phyloP scores from a whole-genome alignment of 2,797 vertebrate genomes.

The Phalanger gymnotis region DNA sequence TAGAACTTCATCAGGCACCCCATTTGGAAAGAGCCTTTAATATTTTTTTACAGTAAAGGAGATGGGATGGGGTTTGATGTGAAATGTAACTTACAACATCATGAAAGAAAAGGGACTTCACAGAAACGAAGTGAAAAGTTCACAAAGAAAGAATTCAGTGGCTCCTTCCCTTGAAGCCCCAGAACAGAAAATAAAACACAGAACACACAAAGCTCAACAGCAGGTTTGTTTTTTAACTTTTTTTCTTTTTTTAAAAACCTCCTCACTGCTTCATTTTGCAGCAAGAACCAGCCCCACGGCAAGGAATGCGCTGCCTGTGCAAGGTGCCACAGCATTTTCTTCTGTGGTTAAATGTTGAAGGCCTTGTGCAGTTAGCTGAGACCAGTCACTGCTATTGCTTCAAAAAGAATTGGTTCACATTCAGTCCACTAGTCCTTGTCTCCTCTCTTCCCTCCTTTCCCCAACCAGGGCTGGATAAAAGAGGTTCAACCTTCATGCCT shows the following conservation, averaged over 20 bases:
- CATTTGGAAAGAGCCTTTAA: conserved; percentile 79
- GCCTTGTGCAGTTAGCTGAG: conserved; percentile 64
- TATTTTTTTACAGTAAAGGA: conserved; percentile 78
- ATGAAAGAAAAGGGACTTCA: conserved; percentile 81
- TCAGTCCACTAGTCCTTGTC: conserved; percentile 45
- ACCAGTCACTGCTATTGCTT: conserved; percentile 84
- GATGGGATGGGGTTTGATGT: conserved; percentile 76
- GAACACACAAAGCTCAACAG: conserved; percentile 81
- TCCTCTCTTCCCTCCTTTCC: conserved; percentile 67
- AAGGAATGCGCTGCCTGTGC: conserved; percentile 70
- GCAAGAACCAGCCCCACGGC: conserved; percentile 63
- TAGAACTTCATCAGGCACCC: conserved; percentile 81
- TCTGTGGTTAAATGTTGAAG: conserved; percentile 69
- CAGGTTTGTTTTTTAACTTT: conserved; percentile 42
- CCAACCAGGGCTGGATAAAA: conserved; percentile 60
- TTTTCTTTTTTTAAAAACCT: conserved; percentile 51
- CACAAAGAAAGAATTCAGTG: conserved; percentile 76
- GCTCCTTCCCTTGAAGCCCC: conserved; percentile 78
- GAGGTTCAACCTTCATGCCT: conserved; percentile 62
- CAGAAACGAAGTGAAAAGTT: conserved; percentile 78
- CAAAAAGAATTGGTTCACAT: conserved; percentile 73
- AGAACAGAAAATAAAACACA: conserved; percentile 81
- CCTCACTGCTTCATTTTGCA: conserved; percentile 74
- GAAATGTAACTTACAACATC: conserved; percentile 83
- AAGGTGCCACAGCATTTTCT: conserved; percentile 75